Evolutionary conservation across 1,140 invertebrate species (phyloP), one percentile per base, ranked within the genome.

Genomic region (Chrysopa pallens): DNA sequence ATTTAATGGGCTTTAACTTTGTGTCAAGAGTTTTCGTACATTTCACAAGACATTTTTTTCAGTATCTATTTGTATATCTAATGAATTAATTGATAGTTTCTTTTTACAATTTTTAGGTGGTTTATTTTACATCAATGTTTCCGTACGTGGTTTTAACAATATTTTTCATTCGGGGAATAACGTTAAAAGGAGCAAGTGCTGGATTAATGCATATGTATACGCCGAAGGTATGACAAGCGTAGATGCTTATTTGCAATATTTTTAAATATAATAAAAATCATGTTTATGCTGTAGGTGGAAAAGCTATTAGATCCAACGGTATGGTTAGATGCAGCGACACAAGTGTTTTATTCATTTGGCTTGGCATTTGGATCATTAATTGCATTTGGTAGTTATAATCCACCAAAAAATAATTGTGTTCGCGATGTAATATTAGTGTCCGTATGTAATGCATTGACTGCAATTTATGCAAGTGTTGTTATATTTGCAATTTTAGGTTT

Each of bases 91-190:
- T n/a, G n/a, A n/a, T n/a, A n/a, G n/a, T n/a, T n/a, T n/a, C n/a
- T 47, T 40, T 40, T 47, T 51, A 52, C 47, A 53, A 49, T 44
- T 71, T 66, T 8, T 60, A 88, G 84, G 84, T 92, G 47, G 87
- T 93, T 23, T 97, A 95, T 57, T 91, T 95, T 63, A 97, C 92
- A 14, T 93, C 92, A 5, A 72, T 93, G 50, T 96, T 96, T 59
- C 92, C 92, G 2, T 97, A 97, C 64, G 63, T 90, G 38, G 91
- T 96, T 40, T 72, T 95, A 37, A 89, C 90, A 4, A 92, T 95
- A 53, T 94, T 96, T 66, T 90, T 97, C 64, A 76, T 93, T 43
- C 72, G 90, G 40, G 90, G 88, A 4, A 77, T 95, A 14, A 92
- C 88, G 3, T 64, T 96, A 43, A 78, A 82, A 50, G 92, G 92